Evolutionary conservation across 2,797 vertebrate genomes (phyloP).

Genomic region (Notoglanidium macrostoma): DNA sequence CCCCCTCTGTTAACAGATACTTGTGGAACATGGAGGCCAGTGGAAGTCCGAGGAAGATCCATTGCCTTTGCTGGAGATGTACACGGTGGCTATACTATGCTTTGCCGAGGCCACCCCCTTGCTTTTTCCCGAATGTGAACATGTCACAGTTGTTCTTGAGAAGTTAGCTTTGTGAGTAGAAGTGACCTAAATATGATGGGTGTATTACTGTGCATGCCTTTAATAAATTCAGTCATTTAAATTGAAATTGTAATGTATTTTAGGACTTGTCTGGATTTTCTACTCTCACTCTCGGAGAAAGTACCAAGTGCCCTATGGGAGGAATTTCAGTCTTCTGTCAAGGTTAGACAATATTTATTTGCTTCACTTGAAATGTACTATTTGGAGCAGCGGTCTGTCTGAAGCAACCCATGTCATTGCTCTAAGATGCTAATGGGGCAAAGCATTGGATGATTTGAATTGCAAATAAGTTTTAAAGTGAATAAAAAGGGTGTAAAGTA

Average conservation of each 20-base stretch:
- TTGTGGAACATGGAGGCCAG: conserved; percentile 93
- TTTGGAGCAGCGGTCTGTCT: neutral
- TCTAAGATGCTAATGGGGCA: neutral
- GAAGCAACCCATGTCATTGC: neutral
- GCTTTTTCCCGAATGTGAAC: conserved; percentile 97
- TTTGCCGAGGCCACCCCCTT: conserved; percentile 90
- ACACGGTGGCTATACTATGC: conserved; percentile 93
- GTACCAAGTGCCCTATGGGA: conserved; percentile 94
- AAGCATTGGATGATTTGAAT: neutral
- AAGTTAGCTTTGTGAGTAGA: conserved; percentile 95
- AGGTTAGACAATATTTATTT: conserved; percentile 78
- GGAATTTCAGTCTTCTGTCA: conserved; percentile 93
- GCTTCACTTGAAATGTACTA: neutral
- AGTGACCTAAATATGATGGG: conserved; percentile 4
- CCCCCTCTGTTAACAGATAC: conserved; percentile 73
- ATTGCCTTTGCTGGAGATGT: conserved; percentile 93
- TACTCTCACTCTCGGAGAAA: conserved; percentile 89
- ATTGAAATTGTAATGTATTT: conserved; percentile 14
- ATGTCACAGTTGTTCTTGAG: conserved; percentile 95
- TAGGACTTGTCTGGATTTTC: conserved; percentile 98
- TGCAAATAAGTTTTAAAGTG: neutral
- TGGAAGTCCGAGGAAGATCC: conserved; percentile 96
- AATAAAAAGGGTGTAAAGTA: neutral
- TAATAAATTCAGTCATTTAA: neutral
- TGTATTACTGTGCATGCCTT: neutral